Percentiles rank a stretch among this genome's conserved stretches.
These are phyloP conservation scores for Panthera tigris DNA, from an alignment of 2,113 vertebrate species.

Conservation along the genomic window DNA sequence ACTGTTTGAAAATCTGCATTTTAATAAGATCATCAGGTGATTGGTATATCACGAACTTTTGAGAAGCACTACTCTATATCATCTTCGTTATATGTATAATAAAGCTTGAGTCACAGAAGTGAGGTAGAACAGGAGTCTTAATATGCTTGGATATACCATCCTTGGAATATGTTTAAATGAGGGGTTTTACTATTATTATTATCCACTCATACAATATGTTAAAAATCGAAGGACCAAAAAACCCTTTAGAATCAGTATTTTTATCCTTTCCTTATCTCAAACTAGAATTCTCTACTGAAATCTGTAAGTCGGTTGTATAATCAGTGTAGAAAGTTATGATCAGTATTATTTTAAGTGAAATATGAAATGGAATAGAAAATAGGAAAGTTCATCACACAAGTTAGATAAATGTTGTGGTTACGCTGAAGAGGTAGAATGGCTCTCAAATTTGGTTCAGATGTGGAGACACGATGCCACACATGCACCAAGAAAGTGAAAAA, in stretches of 20 bases:
- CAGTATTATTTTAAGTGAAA: background rate
- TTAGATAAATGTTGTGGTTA: background rate
- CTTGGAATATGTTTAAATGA: background rate
- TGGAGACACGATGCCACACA: background rate
- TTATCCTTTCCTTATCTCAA: background rate
- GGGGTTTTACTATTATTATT: background rate
- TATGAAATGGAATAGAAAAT: background rate
- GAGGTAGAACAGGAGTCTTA: background rate
- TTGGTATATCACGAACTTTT: background rate
- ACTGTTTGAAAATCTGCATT: background rate
- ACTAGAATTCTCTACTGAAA: background rate
- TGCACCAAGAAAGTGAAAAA: background rate
- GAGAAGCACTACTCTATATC: background rate
- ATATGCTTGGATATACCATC: background rate
- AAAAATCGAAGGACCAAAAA: background rate
- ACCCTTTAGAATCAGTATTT: background rate
- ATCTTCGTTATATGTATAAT: background rate
- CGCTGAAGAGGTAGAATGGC: too few species aligned
- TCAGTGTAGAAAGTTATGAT: background rate
- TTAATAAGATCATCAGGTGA: background rate
- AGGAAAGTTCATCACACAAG: background rate
- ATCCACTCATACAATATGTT: background rate
- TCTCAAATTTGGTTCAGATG: background rate
- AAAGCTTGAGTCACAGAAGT: background rate
- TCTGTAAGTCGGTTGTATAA: background rate